Evolutionary conservation across 30 jellyfish, hydroid and myxozoan species (phyloP).

Genomic region (Turritopsis dohrnii): DNA sequence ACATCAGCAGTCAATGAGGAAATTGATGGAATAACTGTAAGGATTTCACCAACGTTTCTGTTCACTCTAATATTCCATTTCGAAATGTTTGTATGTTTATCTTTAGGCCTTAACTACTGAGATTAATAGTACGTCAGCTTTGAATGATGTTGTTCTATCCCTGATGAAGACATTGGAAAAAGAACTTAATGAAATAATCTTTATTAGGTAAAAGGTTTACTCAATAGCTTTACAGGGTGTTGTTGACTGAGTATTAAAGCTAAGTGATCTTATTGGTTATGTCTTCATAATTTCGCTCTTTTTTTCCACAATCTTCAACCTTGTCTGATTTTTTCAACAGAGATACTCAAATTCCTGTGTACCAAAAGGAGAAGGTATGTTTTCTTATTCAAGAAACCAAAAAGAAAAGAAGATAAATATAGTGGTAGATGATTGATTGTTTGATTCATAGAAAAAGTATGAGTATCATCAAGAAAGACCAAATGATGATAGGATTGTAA

Average conservation of each 20-base stretch:
- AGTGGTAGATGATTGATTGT: too few relatives aligned
- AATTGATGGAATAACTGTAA: not conserved
- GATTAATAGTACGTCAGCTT: not conserved
- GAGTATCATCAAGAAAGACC: slow-evolving; percentile 1
- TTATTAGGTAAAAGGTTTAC: not conserved
- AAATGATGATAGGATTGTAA: not conserved
- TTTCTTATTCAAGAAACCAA: too few relatives aligned
- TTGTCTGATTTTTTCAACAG: not conserved
- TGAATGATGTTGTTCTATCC: not conserved
- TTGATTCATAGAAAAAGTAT: not conserved
- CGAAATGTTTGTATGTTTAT: not conserved
- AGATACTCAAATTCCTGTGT: not conserved
- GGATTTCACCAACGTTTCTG: not conserved
- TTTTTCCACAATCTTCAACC: not conserved
- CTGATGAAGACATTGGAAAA: not conserved
- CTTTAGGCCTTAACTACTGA: slow-evolving; percentile 1
- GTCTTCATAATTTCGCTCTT: too few relatives aligned
- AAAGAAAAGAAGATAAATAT: too few relatives aligned
- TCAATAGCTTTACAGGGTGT: too few relatives aligned
- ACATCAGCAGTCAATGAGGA: not conserved
- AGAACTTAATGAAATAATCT: not conserved
- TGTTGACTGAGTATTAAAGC: too few relatives aligned
- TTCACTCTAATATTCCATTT: too few relatives aligned
- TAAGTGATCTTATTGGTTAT: too few relatives aligned
- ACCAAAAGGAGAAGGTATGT: not conserved